These are phyloP conservation scores for Chironomus tepperi DNA, from an alignment of 1,140 invertebrate species.

Conservation along the genomic window DNA sequence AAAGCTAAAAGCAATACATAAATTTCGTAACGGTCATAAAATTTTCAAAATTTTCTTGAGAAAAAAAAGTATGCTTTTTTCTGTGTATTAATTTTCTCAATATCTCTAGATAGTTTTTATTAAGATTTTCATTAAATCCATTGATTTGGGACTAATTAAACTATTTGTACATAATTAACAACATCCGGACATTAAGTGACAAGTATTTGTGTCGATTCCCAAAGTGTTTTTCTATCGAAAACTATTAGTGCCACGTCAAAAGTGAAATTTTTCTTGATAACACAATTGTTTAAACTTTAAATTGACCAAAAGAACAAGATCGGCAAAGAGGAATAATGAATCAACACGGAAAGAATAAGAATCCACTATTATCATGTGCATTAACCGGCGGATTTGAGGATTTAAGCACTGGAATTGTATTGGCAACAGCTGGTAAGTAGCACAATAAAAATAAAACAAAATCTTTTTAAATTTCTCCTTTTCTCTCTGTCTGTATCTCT, in stretches of 20 bases:
- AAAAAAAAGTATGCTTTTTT: too few species aligned
- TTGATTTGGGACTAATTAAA: background rate
- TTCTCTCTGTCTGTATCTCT: background rate
- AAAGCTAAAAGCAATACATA: too few species aligned
- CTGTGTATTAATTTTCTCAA: too few species aligned
- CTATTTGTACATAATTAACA: background rate
- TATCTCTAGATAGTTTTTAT: too few species aligned
- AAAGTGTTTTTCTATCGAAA: background rate
- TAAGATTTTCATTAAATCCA: too few species aligned
- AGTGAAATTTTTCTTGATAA: background rate
- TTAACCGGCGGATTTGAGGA: background rate
- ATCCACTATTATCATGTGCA: background rate
- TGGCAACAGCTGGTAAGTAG: constrained; percentile 8
- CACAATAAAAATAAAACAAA: background rate
- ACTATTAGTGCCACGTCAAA: constrained; percentile 5
- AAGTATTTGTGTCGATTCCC: too few species aligned
- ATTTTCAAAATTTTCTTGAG: too few species aligned
- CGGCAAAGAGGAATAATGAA: background rate
- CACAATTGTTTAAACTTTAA: background rate
- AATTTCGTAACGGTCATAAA: too few species aligned
- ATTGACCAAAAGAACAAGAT: background rate
- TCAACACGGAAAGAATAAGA: background rate
- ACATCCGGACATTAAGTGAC: too few species aligned
- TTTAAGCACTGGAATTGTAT: background rate
- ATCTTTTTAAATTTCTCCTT: background rate